Base-by-base conservation (phyloP, 2,797 vertebrate genomes). In the Labroides dimidiatus region DNA sequence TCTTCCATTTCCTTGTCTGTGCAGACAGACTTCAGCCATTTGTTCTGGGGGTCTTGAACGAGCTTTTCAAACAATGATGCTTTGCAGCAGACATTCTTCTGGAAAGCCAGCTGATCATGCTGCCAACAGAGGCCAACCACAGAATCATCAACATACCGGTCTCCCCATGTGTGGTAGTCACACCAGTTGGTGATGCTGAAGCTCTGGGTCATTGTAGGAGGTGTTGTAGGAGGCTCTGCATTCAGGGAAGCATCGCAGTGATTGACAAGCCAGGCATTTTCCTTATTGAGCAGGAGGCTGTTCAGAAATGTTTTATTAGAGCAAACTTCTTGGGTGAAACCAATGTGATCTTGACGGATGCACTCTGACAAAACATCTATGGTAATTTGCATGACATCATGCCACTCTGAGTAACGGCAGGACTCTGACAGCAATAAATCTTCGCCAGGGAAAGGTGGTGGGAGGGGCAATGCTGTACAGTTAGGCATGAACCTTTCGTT, bases 71-170 rank as follows among this genome's bases (percentile, higher is more conserved):
- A 75, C 64, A 94, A 55, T 1, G 64, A 6, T 1, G 44, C 3
- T 14, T 90, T 83, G 72, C 92, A 93, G 85, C 95, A 95, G 15
- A 95, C 91, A 0, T 93, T 92, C 44, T 86, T 73, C 57, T 84
- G 72, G 79, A 95, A 95, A 36, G 71, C 66, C 3, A 21, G 21
- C 75, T 87, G 77, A 75, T 95, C 93, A 0, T 84, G 27, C 37
- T 87, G 87, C 94, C 94, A 94, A 45, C 95, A 95, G 36, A 94
- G 75, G 5, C 83, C 93, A 0, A 95, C 80, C 51, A 95, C 89
- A 1, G 93, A 90, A 0, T 86, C 79, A 52, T 94, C 93, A 70
- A 95, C 89, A 4, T 37, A 12, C 4, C 53, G 69, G 1, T 59
- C 19, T 30, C 43, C 65, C 94, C 94, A 95, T 0, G 61, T 69